Percentiles rank a stretch among this genome's conserved stretches.
Conservation (phyloP, 2,113 vertebrate genomes). For the Antennarius striatus region DNA sequence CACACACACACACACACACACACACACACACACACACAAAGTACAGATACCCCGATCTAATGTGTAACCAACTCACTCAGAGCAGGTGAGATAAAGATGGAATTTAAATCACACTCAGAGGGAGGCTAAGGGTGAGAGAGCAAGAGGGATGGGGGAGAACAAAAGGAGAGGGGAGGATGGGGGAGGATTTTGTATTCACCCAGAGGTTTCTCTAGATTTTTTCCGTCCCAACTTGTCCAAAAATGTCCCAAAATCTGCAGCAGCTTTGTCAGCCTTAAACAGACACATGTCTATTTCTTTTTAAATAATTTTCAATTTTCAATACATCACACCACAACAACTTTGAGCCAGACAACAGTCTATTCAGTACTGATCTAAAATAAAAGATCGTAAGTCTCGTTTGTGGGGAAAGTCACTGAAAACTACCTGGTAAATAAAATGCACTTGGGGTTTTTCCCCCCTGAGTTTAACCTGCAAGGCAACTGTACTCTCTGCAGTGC, state of each 20-base stretch:
- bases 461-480: neutral
- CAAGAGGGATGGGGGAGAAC: neutral
- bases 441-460: neutral
- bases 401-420: too few relatives aligned
- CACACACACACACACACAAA: conserved; percentile 3
- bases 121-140: neutral
- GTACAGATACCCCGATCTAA: neutral
- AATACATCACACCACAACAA: too few relatives aligned
- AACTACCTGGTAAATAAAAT: neutral
- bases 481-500: too few relatives aligned
- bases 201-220: too few relatives aligned
- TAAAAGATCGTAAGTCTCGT: neutral
- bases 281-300: too few relatives aligned
- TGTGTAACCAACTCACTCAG: neutral
- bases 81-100: conserved; percentile 52
- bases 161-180: neutral
- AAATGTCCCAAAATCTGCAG: neutral
- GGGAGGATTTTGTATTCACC: too few relatives aligned
- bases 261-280: too few relatives aligned
- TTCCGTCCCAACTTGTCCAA: too few relatives aligned
- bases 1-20: conserved; percentile 13
- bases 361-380: too few relatives aligned
- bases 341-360: too few relatives aligned
- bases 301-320: too few relatives aligned
- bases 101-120: conserved; percentile 16